phyloP scores from a whole-genome alignment of 2,888 invertebrate species.

The Clivina fossor region DNA sequence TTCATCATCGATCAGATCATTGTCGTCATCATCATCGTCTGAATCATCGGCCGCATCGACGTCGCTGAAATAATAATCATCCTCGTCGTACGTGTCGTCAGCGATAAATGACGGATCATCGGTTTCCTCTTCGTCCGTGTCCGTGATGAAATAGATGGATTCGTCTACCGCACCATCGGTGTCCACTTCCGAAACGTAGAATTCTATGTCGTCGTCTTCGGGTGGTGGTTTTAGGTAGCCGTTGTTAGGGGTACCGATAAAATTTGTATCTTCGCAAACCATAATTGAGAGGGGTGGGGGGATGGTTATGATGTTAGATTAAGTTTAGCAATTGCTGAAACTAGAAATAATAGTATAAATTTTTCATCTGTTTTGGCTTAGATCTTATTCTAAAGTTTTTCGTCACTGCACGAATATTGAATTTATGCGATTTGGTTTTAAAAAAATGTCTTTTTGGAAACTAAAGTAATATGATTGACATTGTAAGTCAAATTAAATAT shows the following conservation, averaged over 20 bases:
- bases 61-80: constrained; percentile 30
- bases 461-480: too few relatives aligned
- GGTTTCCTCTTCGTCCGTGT: constrained; percentile 35
- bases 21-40: constrained; percentile 34
- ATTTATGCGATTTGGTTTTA: too few relatives aligned
- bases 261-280: constrained; percentile 10
- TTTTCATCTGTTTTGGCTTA: background rate
- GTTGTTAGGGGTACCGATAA: constrained; percentile 22
- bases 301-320: background rate
- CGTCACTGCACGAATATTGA: background rate
- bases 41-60: constrained; percentile 34
- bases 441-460: too few relatives aligned
- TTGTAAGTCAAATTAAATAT: too few relatives aligned
- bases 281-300: too few relatives aligned
- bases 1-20: constrained; percentile 25
- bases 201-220: constrained; percentile 18
- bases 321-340: constrained; percentile 7
- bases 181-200: constrained; percentile 10
- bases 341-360: background rate
- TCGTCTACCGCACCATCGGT: constrained; percentile 7
- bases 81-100: constrained; percentile 23
- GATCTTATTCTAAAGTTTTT: background rate
- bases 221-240: constrained; percentile 14
- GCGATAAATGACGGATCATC: constrained; percentile 21
- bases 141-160: constrained; percentile 14